Evolutionary conservation across 2,113 vertebrate genomes (phyloP).

Genomic region (Polypterus senegalus): DNA sequence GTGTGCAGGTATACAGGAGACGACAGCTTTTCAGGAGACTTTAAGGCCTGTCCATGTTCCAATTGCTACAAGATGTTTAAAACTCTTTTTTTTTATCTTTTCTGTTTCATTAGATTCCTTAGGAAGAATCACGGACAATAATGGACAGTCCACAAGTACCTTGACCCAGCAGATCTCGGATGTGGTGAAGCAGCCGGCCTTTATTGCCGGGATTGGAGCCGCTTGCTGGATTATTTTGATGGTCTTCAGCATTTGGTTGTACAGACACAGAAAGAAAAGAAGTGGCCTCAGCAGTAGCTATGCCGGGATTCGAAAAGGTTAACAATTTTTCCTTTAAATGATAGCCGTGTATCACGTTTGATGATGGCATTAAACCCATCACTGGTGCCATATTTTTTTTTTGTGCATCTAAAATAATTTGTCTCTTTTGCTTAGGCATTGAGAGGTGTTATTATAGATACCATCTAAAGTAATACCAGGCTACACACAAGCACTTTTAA

Average conservation of each 20-base stretch:
- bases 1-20: too few relatives aligned
- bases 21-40: too few relatives aligned
- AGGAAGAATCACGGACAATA: slow-evolving; percentile 64
- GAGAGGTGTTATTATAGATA: too few relatives aligned
- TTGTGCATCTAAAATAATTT: too few relatives aligned
- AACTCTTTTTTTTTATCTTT: neutral
- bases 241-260: slow-evolving; percentile 97
- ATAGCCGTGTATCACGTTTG: too few relatives aligned
- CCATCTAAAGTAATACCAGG: too few relatives aligned
- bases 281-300: slow-evolving; percentile 84
- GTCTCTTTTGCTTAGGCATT: too few relatives aligned
- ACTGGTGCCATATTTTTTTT: too few relatives aligned
- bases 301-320: slow-evolving; percentile 92
- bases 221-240: slow-evolving; percentile 97
- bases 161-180: slow-evolving; percentile 94
- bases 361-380: too few relatives aligned
- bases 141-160: slow-evolving; percentile 62
- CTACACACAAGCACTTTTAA: too few relatives aligned
- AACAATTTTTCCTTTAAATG: neutral
- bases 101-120: slow-evolving; percentile 59
- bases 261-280: slow-evolving; percentile 86
- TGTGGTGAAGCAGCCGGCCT: slow-evolving; percentile 90
- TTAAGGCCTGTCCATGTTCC: too few relatives aligned
- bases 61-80: neutral
- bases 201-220: slow-evolving; percentile 89